Conservation (phyloP, 23 tunicate genomes). For the Trididemnum miniatum region DNA sequence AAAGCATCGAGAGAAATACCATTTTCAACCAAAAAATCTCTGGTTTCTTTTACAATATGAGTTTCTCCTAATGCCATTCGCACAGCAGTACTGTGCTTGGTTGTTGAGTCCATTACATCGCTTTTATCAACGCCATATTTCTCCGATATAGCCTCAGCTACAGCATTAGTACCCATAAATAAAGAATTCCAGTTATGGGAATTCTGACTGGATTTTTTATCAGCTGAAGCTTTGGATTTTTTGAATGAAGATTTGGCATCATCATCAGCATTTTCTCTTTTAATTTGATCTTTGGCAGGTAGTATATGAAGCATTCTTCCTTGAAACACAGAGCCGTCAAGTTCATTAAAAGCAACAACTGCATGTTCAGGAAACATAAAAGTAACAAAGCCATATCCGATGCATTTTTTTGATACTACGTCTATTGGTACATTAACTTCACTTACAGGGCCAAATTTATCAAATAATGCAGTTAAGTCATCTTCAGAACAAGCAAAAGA, state of each 20-base stretch:
- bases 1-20: slow-evolving; percentile 81
- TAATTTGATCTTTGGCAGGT: slow-evolving; percentile 51
- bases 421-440: slow-evolving; percentile 72
- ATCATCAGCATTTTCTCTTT: background rate
- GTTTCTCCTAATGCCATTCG: slow-evolving; percentile 94
- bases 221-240: slow-evolving; percentile 41
- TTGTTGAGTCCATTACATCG: slow-evolving; percentile 44
- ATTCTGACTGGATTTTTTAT: slow-evolving; percentile 55
- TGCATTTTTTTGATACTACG: slow-evolving; percentile 41
- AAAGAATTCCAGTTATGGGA: slow-evolving; percentile 88
- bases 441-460: slow-evolving; percentile 55
- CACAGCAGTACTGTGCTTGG: slow-evolving; percentile 77
- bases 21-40: slow-evolving; percentile 63
- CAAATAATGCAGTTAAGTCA: slow-evolving; percentile 64
- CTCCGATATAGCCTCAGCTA: slow-evolving; percentile 90
- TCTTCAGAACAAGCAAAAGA: slow-evolving; percentile 73
- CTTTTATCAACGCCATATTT: slow-evolving; percentile 48
- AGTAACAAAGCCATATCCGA: slow-evolving; percentile 81
- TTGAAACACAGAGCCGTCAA: slow-evolving; percentile 89
- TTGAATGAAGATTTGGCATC: slow-evolving; percentile 49
- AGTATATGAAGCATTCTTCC: slow-evolving; percentile 89
- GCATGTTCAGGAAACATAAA: slow-evolving; percentile 85
- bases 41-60: slow-evolving; percentile 84
- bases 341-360: slow-evolving; percentile 47
- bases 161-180: slow-evolving; percentile 86